These are phyloP conservation scores for Brachionus rotundiformis DNA, from an alignment of 1,140 invertebrate species.

Conservation along the genomic window DNA sequence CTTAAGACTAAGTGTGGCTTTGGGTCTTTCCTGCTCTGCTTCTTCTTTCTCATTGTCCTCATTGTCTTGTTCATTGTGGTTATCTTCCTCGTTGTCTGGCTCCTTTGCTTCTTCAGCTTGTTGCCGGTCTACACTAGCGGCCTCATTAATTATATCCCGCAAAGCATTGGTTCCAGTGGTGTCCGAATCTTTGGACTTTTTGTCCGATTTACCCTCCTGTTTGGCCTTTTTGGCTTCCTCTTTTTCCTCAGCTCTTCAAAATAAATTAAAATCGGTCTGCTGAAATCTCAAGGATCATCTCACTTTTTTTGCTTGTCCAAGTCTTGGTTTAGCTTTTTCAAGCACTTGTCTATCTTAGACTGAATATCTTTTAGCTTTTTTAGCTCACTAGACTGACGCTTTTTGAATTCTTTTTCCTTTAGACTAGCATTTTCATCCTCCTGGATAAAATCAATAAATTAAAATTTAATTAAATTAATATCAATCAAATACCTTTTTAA, in stretches of 20 bases:
- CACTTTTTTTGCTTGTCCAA: slow-evolving; percentile 51
- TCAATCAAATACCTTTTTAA: slow-evolving; percentile 24
- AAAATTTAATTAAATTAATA: neutral
- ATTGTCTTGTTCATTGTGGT: slow-evolving; percentile 8
- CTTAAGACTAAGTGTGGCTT: slow-evolving; percentile 54
- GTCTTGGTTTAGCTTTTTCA: slow-evolving; percentile 40
- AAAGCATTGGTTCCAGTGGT: neutral
- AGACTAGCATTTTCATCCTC: slow-evolving; percentile 16
- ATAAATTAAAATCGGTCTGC: neutral
- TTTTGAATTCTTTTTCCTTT: slow-evolving; percentile 52
- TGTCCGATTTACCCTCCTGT: neutral
- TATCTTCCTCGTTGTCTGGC: slow-evolving; percentile 47
- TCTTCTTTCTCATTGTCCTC: neutral
- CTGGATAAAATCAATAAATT: slow-evolving; percentile 29
- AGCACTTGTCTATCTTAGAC: slow-evolving; percentile 22
- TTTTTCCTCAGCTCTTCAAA: slow-evolving; percentile 48
- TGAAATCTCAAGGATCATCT: neutral
- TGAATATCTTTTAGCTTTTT: slow-evolving; percentile 33
- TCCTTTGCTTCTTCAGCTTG: slow-evolving; percentile 10
- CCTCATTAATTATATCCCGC: neutral
- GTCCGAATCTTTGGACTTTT: neutral
- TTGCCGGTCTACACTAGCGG: slow-evolving; percentile 32
- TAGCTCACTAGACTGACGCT: slow-evolving; percentile 32
- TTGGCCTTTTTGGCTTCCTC: slow-evolving; percentile 34
- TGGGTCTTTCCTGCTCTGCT: neutral